A percentile compares a stretch with the other conserved stretches of the same genome.
Evolutionary conservation across 2,888 invertebrate genomes (phyloP).

Genomic region (Amphiduros pacificus): DNA sequence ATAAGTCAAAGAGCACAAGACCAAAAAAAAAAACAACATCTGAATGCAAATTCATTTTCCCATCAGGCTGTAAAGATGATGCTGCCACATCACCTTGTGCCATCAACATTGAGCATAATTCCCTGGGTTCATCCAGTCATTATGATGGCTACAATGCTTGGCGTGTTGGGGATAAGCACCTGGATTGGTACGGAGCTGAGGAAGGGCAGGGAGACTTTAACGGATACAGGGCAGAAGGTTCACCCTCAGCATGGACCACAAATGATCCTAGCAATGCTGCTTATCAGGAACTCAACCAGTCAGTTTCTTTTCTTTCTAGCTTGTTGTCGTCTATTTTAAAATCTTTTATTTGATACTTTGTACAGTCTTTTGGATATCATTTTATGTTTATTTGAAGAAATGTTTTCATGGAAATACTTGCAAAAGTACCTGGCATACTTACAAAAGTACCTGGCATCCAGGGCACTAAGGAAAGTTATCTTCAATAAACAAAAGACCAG

Average conservation of each 20-base stretch:
- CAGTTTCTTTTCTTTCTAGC: neutral
- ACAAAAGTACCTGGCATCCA: too few species aligned
- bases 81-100: constrained; percentile 35
- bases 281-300: neutral
- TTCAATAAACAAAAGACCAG: too few species aligned
- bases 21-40: neutral
- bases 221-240: constrained; percentile 39
- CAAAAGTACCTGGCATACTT: too few species aligned
- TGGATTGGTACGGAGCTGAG: constrained; percentile 41
- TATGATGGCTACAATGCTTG: constrained; percentile 42
- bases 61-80: constrained; percentile 28
- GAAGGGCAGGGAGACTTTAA: constrained; percentile 41
- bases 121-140: constrained; percentile 22
- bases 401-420: too few species aligned
- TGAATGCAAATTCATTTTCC: too few species aligned
- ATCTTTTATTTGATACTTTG: neutral
- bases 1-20: neutral
- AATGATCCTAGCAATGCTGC: neutral
- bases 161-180: constrained; percentile 40
- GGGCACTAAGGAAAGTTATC: too few species aligned
- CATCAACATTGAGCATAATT: constrained; percentile 40
- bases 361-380: too few species aligned
- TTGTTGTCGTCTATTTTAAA: neutral
- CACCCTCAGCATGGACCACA: constrained; percentile 53
- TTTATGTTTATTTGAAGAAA: too few species aligned